phyloP scores from a whole-genome alignment of 2,113 vertebrate genomes.

The Dasyornis broadbenti region DNA sequence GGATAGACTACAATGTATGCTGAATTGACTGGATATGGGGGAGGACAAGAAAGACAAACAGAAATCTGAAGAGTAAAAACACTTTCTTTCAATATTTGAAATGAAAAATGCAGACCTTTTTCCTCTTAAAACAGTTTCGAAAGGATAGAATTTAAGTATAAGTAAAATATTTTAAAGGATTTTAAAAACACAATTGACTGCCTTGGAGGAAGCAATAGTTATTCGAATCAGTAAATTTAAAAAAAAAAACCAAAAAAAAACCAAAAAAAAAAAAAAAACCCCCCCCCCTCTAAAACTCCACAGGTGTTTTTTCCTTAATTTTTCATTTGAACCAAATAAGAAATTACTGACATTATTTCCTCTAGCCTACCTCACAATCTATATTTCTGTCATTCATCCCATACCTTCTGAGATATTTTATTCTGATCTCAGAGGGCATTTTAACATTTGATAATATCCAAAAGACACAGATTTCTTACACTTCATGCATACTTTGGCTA shows the following conservation, averaged over 20 bases:
- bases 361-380: background rate
- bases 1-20: background rate
- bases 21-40: background rate
- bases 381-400: background rate
- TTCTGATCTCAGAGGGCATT: background rate
- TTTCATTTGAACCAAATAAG: background rate
- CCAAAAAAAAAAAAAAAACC: too few species aligned
- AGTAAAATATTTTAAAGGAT: background rate
- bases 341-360: background rate
- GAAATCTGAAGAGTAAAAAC: background rate
- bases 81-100: background rate
- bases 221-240: background rate
- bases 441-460: background rate
- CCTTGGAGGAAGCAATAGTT: background rate
- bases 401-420: background rate
- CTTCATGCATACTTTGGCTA: background rate
- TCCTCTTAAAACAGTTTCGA: background rate
- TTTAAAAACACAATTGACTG: rapidly evolving
- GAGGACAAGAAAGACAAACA: background rate
- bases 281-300: too few species aligned
- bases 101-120: background rate
- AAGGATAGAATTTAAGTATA: background rate
- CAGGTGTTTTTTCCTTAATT: background rate
- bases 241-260: background rate
- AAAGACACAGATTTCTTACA: background rate